Base-by-base conservation (phyloP, 2,113 vertebrate species). In the Trochalopteron elliotii region DNA sequence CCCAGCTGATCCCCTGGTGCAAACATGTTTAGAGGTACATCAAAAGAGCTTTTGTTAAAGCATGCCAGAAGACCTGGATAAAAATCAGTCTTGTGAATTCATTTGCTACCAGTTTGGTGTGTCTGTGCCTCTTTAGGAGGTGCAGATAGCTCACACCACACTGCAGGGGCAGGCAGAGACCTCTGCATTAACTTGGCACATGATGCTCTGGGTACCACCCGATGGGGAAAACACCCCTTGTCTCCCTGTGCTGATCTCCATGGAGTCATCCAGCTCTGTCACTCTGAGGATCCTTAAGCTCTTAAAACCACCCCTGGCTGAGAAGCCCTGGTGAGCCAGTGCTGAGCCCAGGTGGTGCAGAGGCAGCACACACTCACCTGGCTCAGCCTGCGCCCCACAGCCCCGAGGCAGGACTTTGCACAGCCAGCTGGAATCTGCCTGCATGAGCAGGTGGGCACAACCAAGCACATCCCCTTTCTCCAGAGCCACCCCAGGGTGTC, bases 21-120 rank as follows among this genome's bases (percentile, higher is more conserved):
- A 53, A n/a, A 21, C 0, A 0, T 39, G 31, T 55, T 60, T 45
- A 52, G 5, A 25, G 15, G 22, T 31, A 45, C 53, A 23, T 37
- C 37, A 35, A 40, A 85, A 82, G 18, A 42, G 15, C 20, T 79
- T 49, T 56, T 5, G 5, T 24, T 65, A 57, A 49, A 76, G 31
- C 28, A 12, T 16, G 22, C 16, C 59, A 39, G 40, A n/a, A 61
- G 40, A 93, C 10, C 30, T 33, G 52, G 17, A 19, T 20, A 42
- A 45, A 64, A 60, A 45, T 6, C 44, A 57, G 24, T 9, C 21
- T 79, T 64, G 27, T 68, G 24, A 60, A 76, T 33, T 31, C 1
- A 11, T 12, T 64, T 59, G 11, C 15, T 86, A 8, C 4, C n/a
- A 30, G 53, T 37, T 28, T 68, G 44, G 27, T 30, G n/a, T 39